Percentiles rank a stretch among this genome's conserved stretches.
Conservation (phyloP, 2,888 invertebrate species). For the Eudasyphora cyanicolor region DNA sequence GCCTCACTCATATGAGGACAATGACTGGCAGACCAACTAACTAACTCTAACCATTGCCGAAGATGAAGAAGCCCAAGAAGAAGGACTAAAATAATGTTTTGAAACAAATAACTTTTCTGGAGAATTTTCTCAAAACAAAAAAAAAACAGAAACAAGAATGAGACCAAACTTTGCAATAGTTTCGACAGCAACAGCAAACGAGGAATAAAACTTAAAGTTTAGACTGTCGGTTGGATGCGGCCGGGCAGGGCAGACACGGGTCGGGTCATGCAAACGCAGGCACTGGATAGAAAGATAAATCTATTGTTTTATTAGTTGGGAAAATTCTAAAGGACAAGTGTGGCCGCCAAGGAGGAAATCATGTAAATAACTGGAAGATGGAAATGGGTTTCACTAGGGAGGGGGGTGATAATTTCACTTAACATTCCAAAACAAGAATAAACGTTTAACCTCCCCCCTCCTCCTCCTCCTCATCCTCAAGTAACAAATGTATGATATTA, state of each 20-base stretch:
- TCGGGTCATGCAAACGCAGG: too few species aligned
- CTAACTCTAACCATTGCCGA: neutral
- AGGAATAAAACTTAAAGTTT: neutral
- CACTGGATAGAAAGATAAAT: neutral
- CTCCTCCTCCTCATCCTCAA: too few species aligned
- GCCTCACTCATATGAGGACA: neutral
- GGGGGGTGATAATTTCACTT: neutral
- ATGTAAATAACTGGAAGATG: neutral
- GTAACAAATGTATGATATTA: neutral
- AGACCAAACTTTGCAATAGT: neutral
- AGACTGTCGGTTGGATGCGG: neutral
- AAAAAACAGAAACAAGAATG: too few species aligned
- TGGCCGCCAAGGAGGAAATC: neutral
- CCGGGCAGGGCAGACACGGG: too few species aligned
- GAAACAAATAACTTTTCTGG: conserved; percentile 8
- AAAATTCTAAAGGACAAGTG: neutral
- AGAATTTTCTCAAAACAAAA: too few species aligned
- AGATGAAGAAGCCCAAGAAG: neutral
- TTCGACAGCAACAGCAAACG: neutral
- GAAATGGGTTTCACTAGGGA: neutral
- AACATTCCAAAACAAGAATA: neutral
- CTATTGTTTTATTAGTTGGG: conserved; percentile 16
- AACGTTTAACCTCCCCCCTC: neutral
- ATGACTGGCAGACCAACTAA: neutral
- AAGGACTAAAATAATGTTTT: conserved; percentile 1